Evolutionary conservation across 2,113 vertebrate species (phyloP).

Genomic region (Anolis sagrei): DNA sequence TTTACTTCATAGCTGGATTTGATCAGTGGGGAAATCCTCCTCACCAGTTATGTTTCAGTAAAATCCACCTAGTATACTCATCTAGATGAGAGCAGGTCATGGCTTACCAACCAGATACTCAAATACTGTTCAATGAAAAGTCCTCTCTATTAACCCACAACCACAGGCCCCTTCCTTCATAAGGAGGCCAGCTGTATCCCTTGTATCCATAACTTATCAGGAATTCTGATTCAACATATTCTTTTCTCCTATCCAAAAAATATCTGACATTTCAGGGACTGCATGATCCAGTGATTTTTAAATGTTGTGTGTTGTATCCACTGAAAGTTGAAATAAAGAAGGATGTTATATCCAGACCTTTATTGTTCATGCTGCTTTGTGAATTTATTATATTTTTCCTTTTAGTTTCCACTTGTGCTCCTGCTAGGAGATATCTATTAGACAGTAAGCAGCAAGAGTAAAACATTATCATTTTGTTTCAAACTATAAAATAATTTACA

Average conservation of each 20-base stretch:
- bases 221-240: background rate
- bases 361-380: slow-evolving; percentile 93
- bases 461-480: slow-evolving; percentile 82
- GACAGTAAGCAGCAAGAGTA: slow-evolving; percentile 90
- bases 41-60: background rate
- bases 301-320: slow-evolving; percentile 30
- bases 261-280: background rate
- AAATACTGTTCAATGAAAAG: background rate
- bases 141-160: background rate
- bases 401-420: slow-evolving; percentile 83
- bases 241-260: too few relatives aligned
- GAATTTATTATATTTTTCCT: slow-evolving; percentile 84
- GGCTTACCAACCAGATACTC: background rate
- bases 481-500: slow-evolving; percentile 89
- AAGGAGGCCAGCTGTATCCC: background rate
- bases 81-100: background rate
- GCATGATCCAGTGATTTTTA: slow-evolving; percentile 27
- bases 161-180: background rate
- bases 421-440: slow-evolving; percentile 84
- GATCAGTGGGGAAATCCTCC: background rate
- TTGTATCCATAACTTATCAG: background rate
- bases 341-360: slow-evolving; percentile 80
- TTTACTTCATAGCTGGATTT: background rate
- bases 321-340: slow-evolving; percentile 71
- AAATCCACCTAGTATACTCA: background rate